Conservation (phyloP, 2,797 vertebrate genomes). For the Enteromius mattozi region DNA sequence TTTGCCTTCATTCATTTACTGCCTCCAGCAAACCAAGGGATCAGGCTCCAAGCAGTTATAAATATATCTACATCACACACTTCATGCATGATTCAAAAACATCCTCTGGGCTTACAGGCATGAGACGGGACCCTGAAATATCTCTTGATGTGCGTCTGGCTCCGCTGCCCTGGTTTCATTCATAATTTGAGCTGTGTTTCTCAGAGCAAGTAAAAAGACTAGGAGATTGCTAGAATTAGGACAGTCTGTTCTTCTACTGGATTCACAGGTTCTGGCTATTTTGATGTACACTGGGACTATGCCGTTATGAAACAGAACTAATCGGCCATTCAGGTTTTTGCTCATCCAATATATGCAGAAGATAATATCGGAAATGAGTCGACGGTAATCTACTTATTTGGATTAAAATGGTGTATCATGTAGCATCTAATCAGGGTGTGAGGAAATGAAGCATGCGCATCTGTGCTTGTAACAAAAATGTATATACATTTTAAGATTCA, state of each 20-base stretch:
- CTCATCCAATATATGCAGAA: slow-evolving; percentile 7
- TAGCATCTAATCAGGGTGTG: slow-evolving; percentile 25
- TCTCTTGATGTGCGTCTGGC: slow-evolving; percentile 43
- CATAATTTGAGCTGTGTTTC: slow-evolving; percentile 53
- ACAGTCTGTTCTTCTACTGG: slow-evolving; percentile 12
- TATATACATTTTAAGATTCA: background rate
- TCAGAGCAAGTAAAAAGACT: background rate
- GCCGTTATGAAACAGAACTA: slow-evolving; percentile 22
- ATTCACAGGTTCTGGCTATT: background rate
- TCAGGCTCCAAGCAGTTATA: slow-evolving; percentile 49
- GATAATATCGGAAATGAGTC: slow-evolving; percentile 49
- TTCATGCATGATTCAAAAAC: slow-evolving; percentile 53
- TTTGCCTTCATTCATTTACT: slow-evolving; percentile 34
- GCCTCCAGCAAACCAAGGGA: slow-evolving; percentile 51
- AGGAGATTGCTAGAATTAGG: slow-evolving; percentile 4
- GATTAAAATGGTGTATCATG: slow-evolving; percentile 41
- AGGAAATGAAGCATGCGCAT: slow-evolving; percentile 7
- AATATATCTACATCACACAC: slow-evolving; percentile 48
- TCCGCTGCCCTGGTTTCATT: slow-evolving; percentile 45
- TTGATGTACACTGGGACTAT: background rate
- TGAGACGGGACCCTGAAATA: slow-evolving; percentile 46
- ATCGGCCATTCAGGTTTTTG: slow-evolving; percentile 7
- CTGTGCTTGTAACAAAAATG: background rate
- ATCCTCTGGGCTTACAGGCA: slow-evolving; percentile 29
- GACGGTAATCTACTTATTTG: slow-evolving; percentile 47